Evolutionary conservation across 2,797 vertebrate species (phyloP), one percentile per base, ranked within the genome.

Genomic region (Syndactyla subalaris): DNA sequence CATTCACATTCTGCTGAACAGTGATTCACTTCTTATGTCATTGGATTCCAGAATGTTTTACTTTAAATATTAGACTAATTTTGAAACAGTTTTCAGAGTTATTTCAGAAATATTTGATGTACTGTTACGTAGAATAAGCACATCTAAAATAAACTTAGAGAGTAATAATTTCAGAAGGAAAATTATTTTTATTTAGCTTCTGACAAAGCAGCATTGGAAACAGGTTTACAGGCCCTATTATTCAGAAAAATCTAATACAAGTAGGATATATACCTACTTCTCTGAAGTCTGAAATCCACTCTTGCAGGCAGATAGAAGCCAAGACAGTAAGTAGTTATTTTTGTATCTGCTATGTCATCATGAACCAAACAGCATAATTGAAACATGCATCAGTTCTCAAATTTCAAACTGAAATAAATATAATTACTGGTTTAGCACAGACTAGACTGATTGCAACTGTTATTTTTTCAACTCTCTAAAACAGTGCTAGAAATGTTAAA

Each of bases 311-410:
- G 22, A 51, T 18, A 46, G n/a, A 81, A 85, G 34, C 15, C 46
- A 52, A 84, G 45, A 12, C 2, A 6, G 15, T 18, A 11, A 2
- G 0, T 12, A 70, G 18, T 38, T 78, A 46, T 36, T 16, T 71
- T 36, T 48, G 12, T 26, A 90, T 59, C 20, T 68, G 19, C 46
- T 87, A 41, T 3, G 45, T 15, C 21, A 83, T 55, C 34, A 51
- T 13, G 7, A 45, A 68, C 30, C 21, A 63, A 86, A 70, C 12
- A 38, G 54, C 6, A 75, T 30, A 78, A 89, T 65, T 76, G 39
- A 27, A 74, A 65, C 19, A 41, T 0, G 0, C 8, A 85, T 4
- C 7, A 24, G 7, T 55, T 59, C n/a, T 66, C 36, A 34, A 63
- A 88, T 45, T 58, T 66, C 49, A 73, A 86, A n/a, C 23, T 39